Evolutionary conservation across 2,113 vertebrate species (phyloP).

Genomic region (Hippocampus mohnikei): DNA sequence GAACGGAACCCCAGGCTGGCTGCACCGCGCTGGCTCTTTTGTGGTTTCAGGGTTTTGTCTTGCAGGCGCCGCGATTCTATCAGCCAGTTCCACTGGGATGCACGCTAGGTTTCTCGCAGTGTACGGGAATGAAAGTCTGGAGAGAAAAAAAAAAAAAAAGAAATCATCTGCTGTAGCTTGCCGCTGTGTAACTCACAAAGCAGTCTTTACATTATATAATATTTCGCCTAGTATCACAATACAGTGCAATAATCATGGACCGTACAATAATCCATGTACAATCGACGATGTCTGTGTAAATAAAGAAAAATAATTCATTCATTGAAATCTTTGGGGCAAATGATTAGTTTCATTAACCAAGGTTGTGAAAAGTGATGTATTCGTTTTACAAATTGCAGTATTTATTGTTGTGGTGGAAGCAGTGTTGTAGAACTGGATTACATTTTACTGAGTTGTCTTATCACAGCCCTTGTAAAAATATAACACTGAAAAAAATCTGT

Average conservation of each 20-base stretch:
- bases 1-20: constrained; percentile 45
- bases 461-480: too few relatives aligned
- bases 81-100: constrained; percentile 26
- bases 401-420: too few relatives aligned
- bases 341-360: too few relatives aligned
- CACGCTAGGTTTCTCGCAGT: constrained; percentile 20
- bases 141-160: constrained; percentile 26
- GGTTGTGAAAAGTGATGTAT: too few relatives aligned
- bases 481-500: too few relatives aligned
- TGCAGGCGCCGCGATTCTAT: constrained; percentile 23
- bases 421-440: too few relatives aligned
- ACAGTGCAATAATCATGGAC: neutral
- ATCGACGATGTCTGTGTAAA: too few relatives aligned
- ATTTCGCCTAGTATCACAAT: neutral
- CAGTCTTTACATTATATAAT: neutral
- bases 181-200: neutral
- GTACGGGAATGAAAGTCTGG: constrained; percentile 21
- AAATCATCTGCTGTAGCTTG: constrained; percentile 33
- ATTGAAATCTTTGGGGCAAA: too few relatives aligned
- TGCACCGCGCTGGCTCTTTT: constrained; percentile 30
- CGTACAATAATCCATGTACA: too few relatives aligned
- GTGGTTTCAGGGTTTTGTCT: constrained; percentile 43
- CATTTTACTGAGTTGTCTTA: too few relatives aligned
- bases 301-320: too few relatives aligned
- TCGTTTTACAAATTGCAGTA: too few relatives aligned